Percentiles rank a stretch among this genome's conserved stretches.
These are phyloP conservation scores for Apotomis betuletana DNA, from an alignment of 2,888 invertebrate species.

Conservation along the genomic window DNA sequence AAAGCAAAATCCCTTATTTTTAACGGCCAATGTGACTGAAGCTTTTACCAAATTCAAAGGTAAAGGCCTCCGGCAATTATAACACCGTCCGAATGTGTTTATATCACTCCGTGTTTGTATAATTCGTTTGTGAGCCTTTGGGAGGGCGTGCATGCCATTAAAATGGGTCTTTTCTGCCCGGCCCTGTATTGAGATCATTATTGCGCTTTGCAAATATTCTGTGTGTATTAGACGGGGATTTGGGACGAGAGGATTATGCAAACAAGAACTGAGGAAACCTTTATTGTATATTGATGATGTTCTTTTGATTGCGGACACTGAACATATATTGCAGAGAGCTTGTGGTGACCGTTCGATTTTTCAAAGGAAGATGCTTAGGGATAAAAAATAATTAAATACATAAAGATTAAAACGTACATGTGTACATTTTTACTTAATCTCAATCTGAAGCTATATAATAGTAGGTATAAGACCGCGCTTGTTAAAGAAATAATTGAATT, in stretches of 20 bases:
- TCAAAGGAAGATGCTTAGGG: too few relatives aligned
- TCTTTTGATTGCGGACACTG: neutral
- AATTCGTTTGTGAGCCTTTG: constrained; percentile 31
- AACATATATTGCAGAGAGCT: too few relatives aligned
- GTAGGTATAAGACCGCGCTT: too few relatives aligned
- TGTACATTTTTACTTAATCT: too few relatives aligned
- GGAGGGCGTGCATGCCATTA: constrained; percentile 9
- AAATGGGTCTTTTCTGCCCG: constrained; percentile 23
- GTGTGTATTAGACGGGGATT: constrained; percentile 23
- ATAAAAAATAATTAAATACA: too few relatives aligned
- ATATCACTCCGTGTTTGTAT: constrained; percentile 31
- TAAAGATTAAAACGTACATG: too few relatives aligned
- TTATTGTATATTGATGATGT: constrained; percentile 21
- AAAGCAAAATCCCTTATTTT: constrained; percentile 37
- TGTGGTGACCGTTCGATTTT: too few relatives aligned
- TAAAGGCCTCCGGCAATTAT: constrained; percentile 37
- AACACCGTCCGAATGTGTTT: constrained; percentile 35
- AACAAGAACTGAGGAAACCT: constrained; percentile 28
- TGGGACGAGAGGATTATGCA: constrained; percentile 21
- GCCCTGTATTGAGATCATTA: constrained; percentile 26
- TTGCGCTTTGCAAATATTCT: constrained; percentile 36
- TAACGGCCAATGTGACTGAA: constrained; percentile 30
- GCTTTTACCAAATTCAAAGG: constrained; percentile 37
- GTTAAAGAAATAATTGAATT: too few relatives aligned
- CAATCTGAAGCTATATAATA: too few relatives aligned